Conservation (phyloP, 2,888 invertebrate genomes). For the Acleris sparsana region DNA sequence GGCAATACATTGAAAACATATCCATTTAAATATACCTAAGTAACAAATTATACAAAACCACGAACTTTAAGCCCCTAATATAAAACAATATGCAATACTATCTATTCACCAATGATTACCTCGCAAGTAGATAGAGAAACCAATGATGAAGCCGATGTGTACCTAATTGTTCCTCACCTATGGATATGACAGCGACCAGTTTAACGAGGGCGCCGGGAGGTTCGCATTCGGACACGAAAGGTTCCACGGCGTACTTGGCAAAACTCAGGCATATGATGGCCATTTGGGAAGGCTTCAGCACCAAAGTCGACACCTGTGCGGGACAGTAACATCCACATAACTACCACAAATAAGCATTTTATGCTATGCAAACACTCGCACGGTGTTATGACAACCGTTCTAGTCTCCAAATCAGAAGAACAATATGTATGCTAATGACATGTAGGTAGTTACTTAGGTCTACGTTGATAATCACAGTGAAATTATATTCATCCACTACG, state of each 20-base stretch:
- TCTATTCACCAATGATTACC: no score
- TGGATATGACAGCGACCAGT: constrained; percentile 93
- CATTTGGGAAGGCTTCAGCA: constrained; percentile 96
- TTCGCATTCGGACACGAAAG: constrained; percentile 93
- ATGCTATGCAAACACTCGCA: no score
- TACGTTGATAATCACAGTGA: no score
- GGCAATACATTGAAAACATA: not conserved
- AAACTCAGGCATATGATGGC: constrained; percentile 96
- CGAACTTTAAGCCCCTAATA: not conserved
- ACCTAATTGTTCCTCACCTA: constrained; percentile 84
- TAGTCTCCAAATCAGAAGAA: no score
- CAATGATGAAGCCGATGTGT: no score
- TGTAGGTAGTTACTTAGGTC: no score
- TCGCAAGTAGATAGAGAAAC: no score
- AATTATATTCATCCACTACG: no score
- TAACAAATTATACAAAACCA: not conserved
- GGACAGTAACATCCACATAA: no score
- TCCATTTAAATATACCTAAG: not conserved
- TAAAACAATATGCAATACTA: constrained; percentile 4
- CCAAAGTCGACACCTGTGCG: constrained; percentile 94
- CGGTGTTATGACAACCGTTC: no score
- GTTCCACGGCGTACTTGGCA: constrained; percentile 96
- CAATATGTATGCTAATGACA: no score
- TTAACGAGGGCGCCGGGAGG: constrained; percentile 93
- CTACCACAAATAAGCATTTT: no score